Conservation (phyloP, 2,888 invertebrate species). For the Lacanobia wlatinum region DNA sequence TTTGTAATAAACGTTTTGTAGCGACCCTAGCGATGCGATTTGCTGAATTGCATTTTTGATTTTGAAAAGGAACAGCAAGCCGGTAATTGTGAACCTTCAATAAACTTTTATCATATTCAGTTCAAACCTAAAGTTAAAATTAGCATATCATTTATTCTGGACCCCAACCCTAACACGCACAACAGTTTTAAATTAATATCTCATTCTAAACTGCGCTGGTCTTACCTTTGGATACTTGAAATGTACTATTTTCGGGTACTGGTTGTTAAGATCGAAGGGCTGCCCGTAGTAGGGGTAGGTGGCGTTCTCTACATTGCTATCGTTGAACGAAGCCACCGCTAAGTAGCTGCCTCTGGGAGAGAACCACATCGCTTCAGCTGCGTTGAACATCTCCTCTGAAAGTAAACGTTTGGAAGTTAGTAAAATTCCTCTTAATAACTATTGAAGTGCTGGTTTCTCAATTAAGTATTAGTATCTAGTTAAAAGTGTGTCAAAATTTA, state of each 20-base stretch:
- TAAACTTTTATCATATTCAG: too few species aligned
- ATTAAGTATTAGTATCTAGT: background rate
- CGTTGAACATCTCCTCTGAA: constrained; percentile 95
- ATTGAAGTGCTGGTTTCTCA: background rate
- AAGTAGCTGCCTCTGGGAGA: constrained; percentile 93
- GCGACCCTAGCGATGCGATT: too few species aligned
- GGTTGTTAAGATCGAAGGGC: constrained; percentile 89
- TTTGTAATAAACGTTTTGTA: too few species aligned
- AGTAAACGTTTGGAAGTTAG: background rate
- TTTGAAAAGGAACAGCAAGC: too few species aligned
- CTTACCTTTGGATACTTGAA: constrained; percentile 95
- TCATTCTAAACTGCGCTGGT: constrained; percentile 29
- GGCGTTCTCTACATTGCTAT: constrained; percentile 92
- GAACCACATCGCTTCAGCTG: constrained; percentile 95
- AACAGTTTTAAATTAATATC: background rate
- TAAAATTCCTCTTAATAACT: background rate
- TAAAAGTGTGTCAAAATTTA: too few species aligned
- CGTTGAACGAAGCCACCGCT: constrained; percentile 94
- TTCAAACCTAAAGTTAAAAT: too few species aligned
- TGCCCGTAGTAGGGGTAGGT: constrained; percentile 93
- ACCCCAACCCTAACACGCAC: too few species aligned
- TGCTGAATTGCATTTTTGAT: too few species aligned
- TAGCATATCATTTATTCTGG: too few species aligned
- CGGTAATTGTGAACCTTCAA: too few species aligned
- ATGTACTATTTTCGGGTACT: constrained; percentile 92